Percentiles rank a stretch among this genome's conserved stretches.
These are phyloP conservation scores for Mormyrus lacerda DNA, from an alignment of 2,113 vertebrate genomes.

Conservation along the genomic window DNA sequence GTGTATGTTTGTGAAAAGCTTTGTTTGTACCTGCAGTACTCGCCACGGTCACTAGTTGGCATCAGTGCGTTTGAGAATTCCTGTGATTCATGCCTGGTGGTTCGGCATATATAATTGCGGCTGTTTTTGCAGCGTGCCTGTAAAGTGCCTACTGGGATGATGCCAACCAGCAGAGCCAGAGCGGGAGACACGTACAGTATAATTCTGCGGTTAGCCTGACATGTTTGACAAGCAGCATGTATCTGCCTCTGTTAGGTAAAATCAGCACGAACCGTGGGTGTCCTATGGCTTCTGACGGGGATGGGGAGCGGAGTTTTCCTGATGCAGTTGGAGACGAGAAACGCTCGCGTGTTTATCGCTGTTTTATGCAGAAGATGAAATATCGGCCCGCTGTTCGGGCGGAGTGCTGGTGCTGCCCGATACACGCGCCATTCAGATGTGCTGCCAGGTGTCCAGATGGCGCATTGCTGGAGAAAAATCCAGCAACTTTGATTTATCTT, in stretches of 20 bases:
- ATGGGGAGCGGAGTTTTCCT: neutral
- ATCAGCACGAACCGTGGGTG: no score
- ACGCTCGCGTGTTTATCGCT: neutral
- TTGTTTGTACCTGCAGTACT: neutral
- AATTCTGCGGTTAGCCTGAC: neutral
- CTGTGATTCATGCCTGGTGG: neutral
- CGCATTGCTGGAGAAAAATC: neutral
- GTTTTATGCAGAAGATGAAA: neutral
- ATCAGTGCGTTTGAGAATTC: neutral
- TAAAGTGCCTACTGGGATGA: neutral
- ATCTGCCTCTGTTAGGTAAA: neutral
- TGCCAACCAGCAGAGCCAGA: neutral
- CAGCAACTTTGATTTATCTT: neutral
- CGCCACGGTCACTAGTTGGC: neutral
- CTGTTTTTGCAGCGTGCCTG: neutral
- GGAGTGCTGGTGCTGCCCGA: neutral
- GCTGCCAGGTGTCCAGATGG: slow-evolving; percentile 9
- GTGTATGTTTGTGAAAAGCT: neutral
- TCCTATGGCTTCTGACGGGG: neutral
- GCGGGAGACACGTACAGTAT: no score
- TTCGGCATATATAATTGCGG: neutral
- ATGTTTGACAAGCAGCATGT: neutral
- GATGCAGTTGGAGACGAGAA: neutral
- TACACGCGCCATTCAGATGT: neutral
- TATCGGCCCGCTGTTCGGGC: neutral